phyloP scores from a whole-genome alignment of 2,797 vertebrate genomes.

The Spheniscus humboldti region DNA sequence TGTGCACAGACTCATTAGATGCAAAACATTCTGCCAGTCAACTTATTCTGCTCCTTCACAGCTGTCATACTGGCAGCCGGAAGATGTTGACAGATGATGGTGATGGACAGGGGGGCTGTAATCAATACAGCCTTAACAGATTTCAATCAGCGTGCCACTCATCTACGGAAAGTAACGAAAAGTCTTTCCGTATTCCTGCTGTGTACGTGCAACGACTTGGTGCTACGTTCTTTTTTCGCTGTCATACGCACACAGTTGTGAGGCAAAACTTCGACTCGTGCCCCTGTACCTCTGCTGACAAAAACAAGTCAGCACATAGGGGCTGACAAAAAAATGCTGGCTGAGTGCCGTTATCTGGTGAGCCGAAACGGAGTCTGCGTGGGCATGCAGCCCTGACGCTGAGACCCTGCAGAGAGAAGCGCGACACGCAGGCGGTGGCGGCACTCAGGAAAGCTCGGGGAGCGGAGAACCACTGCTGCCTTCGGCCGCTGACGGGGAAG shows the following conservation, averaged over 20 bases:
- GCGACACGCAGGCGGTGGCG: not conserved
- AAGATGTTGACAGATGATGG: slow-evolving; percentile 33
- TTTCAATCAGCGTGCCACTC: slow-evolving; percentile 4
- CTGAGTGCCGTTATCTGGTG: not conserved
- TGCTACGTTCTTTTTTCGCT: accelerated
- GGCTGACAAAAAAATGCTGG: not conserved
- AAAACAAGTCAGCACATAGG: not conserved
- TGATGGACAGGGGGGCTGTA: slow-evolving; percentile 23
- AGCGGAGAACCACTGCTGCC: not conserved
- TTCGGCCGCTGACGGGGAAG: no score
- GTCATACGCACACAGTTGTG: accelerated
- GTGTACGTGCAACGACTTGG: not conserved
- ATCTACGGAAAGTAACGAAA: not conserved
- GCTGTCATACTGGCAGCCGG: slow-evolving; percentile 52
- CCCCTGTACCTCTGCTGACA: accelerated
- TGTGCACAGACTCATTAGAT: slow-evolving; percentile 63
- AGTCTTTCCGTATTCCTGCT: not conserved
- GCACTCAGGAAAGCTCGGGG: not conserved
- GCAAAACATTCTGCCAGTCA: slow-evolving; percentile 66
- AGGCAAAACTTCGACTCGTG: accelerated
- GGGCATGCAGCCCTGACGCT: not conserved
- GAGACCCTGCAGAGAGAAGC: not conserved
- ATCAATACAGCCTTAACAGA: not conserved
- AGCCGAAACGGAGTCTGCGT: not conserved
- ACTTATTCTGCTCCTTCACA: slow-evolving; percentile 29